Base-by-base conservation (phyloP, 2,113 vertebrate species). In the Prochilodus magdalenae region DNA sequence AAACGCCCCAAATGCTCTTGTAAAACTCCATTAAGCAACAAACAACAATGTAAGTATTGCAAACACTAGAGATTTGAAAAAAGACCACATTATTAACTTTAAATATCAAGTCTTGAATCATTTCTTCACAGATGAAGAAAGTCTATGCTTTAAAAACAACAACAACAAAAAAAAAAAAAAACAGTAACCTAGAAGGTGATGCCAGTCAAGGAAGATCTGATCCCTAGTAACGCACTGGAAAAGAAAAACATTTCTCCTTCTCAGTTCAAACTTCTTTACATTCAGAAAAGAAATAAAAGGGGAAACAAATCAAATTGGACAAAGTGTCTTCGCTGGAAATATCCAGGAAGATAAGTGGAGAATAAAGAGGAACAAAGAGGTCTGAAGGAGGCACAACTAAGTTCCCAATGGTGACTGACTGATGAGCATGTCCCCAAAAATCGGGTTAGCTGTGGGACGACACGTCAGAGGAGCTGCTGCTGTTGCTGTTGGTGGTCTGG, bases 401-500 rank as follows among this genome's bases (percentile, higher is more conserved):
- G 71, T 82, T 78, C 53, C 30, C 55, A 72, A 70, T 36, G 14
- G 40, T 72, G 74, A 73, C 47, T 30, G 36, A 36, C 36, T 49
- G 47, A 73, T 33, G 11, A 16, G 44, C 15, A 47, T 66, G 26
- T 27, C 40, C 49, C 71, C 40, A 33, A 2, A 40, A 33, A 44
- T 22, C 89, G 89, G 89, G 93, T 93, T 97, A 99, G 92, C 97
- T 98, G 95, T 99, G 98, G 10, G 97, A 98, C 83, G 97, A 98
- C 83, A 96, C 94, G 69, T 99, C 97, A 1, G 97, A 99, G 72
- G 97, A 98, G 86, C 96, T 97, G 94, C 97, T 99, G 95, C 97
- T 99, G 95, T 97, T 99, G 94, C 97, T 98, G 93, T 98, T 97
- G 73, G 96, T 97, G 4, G 97, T 98, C 87, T 99, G 97, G 13